Evolutionary conservation across 2,797 vertebrate species (phyloP).

Genomic region (Lagocephalus sceleratus): DNA sequence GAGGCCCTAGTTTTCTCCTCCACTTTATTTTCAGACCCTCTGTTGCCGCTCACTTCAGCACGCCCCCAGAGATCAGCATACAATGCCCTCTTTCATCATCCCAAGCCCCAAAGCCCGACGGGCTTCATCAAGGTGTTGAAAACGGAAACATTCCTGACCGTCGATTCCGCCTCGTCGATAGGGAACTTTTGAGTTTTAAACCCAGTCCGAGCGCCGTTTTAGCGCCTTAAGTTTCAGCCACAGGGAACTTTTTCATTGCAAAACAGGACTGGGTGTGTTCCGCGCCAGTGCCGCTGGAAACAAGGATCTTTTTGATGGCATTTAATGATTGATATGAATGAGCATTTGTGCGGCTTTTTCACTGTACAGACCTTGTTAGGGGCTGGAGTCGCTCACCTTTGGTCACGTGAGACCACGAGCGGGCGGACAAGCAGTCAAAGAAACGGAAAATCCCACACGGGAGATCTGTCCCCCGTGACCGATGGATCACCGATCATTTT

Average conservation of each 20-base stretch:
- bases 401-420: constrained; percentile 7
- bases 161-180: constrained; percentile 36
- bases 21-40: constrained; percentile 26
- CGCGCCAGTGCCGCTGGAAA: constrained; percentile 43
- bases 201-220: constrained; percentile 20
- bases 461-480: constrained; percentile 5
- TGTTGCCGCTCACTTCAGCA: constrained; percentile 20
- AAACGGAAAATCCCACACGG: constrained; percentile 10
- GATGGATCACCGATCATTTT: constrained; percentile 61
- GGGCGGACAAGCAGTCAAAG: constrained; percentile 18
- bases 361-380: constrained; percentile 40
- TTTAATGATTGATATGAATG: constrained; percentile 61
- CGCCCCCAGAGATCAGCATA: constrained; percentile 29
- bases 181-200: constrained; percentile 43
- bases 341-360: constrained; percentile 54
- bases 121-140: constrained; percentile 62
- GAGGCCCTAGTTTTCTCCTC: constrained; percentile 50
- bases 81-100: constrained; percentile 69
- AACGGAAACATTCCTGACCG: constrained; percentile 39
- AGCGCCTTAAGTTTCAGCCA: constrained; percentile 46
- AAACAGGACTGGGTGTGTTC: constrained; percentile 64
- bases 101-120: constrained; percentile 42
- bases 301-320: constrained; percentile 47
- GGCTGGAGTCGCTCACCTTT: constrained; percentile 20
- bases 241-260: constrained; percentile 59